Evolutionary conservation across 2,888 invertebrate genomes (phyloP), one percentile per base, ranked within the genome.

Genomic region (Heliconius ismenius): DNA sequence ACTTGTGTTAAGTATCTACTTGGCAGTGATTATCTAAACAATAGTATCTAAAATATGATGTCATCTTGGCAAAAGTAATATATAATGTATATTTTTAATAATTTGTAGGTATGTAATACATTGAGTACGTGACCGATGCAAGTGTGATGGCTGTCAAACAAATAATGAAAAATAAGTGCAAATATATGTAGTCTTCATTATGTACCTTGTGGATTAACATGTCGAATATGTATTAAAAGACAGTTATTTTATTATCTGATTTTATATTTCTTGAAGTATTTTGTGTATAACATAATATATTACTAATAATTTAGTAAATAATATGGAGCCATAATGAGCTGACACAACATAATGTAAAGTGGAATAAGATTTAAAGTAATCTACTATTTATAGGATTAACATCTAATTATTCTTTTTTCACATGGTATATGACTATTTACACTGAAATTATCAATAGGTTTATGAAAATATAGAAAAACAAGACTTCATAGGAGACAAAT

Each of bases 401-500:
- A 21, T 18, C 10, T 15, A 24, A 64, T 39, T 10, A 43, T 32
- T 58, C 0, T n/a, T 72, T 67, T 72, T 65, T 39, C 18, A 21
- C 15, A 32, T 78, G 60, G 64, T 74, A 10, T 28, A 36, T 24
- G n/a, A 54, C 21, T 76, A 76, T 54, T 67, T 64, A 64, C 13
- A 68, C 36, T 62, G 60, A 65, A 78, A 75, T 73, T 64, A 76
- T 36, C 21, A 73, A 49, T 65, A 74, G 73, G 80, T 77, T 73
- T 73, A 54, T 69, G 36, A 81, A 86, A 89, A 87, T 88, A 87
- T 83, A 89, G 80, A 88, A 93, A 93, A 93, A 94, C 94, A 94
- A 93, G 93, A 89, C 84, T 86, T 86, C 82, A 81, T 83, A 86
- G 79, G 84, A 87, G 90, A 91, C 93, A 94, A 94, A 94, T 90